A percentile compares a stretch with the other conserved stretches of the same genome.
These are phyloP conservation scores for Anguilla marmorata DNA, from an alignment of 2,797 vertebrate genomes.

Conservation along the genomic window DNA sequence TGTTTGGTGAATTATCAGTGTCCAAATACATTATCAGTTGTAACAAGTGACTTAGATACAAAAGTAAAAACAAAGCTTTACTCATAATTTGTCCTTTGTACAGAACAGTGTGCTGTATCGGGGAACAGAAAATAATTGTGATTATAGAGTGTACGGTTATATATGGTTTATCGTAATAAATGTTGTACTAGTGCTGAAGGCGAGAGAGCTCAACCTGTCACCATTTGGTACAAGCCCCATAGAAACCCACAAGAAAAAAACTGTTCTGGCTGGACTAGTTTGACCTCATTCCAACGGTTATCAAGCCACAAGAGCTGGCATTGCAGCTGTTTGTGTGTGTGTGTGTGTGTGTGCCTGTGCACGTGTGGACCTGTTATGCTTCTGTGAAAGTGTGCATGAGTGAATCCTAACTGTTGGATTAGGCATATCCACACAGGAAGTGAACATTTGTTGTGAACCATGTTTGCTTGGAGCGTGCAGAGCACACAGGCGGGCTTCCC, in stretches of 20 bases:
- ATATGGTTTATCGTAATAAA: constrained; percentile 19
- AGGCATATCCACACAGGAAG: constrained; percentile 48
- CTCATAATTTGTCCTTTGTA: constrained; percentile 42
- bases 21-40: constrained; percentile 34
- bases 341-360: constrained; percentile 43
- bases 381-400: background rate
- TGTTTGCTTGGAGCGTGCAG: constrained; percentile 42
- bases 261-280: constrained; percentile 61
- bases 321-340: constrained; percentile 43
- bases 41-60: constrained; percentile 37
- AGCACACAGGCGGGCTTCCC: constrained; percentile 49
- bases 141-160: constrained; percentile 20
- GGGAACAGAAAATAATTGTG: background rate
- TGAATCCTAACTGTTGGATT: constrained; percentile 57
- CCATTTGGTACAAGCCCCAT: background rate
- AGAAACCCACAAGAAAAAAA: background rate
- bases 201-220: background rate
- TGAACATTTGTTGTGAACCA: constrained; percentile 56
- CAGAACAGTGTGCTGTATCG: constrained; percentile 9
- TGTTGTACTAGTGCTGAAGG: constrained; percentile 18
- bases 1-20: constrained; percentile 15
- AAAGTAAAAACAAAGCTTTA: constrained; percentile 48
- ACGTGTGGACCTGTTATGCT: constrained; percentile 38
- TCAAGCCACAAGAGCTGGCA: constrained; percentile 56
- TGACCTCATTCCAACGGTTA: constrained; percentile 64